A percentile compares a stretch with the other conserved stretches of the same genome.
Evolutionary conservation across 2,888 invertebrate genomes (phyloP).

Genomic region (Ceriagrion tenellum): DNA sequence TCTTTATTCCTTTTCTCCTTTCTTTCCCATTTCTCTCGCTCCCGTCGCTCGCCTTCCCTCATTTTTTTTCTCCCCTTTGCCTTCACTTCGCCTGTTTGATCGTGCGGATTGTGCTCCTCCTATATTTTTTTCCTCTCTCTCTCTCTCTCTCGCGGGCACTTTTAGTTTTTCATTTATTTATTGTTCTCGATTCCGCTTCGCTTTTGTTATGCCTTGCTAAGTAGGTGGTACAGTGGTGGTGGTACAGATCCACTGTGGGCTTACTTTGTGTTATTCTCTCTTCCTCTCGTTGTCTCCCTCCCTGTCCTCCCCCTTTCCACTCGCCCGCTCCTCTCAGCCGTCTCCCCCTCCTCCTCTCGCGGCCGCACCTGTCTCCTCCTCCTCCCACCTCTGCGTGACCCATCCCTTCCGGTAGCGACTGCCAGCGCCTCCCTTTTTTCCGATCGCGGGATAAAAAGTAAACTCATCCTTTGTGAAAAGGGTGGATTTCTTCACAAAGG

Average conservation of each 20-base stretch:
- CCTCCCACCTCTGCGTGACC: conserved; percentile 68
- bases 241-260: conserved; percentile 45
- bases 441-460: conserved; percentile 58
- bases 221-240: conserved; percentile 6
- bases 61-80: conserved; percentile 70
- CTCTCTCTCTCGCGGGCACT: neutral
- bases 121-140: neutral
- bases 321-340: conserved; percentile 57
- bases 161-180: conserved; percentile 24
- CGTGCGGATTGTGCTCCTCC: conserved; percentile 9
- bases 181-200: conserved; percentile 42
- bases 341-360: conserved; percentile 51
- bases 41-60: conserved; percentile 28
- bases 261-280: neutral
- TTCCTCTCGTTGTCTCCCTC: too few species aligned
- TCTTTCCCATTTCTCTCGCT: conserved; percentile 64
- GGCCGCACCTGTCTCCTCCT: conserved; percentile 54
- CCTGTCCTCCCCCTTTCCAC: neutral
- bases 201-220: conserved; percentile 52
- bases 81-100: conserved; percentile 68
- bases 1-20: conserved; percentile 71
- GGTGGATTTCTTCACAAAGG: conserved; percentile 62
- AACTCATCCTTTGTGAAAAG: conserved; percentile 63
- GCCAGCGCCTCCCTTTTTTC: neutral
- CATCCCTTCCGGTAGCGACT: conserved; percentile 35